Base-by-base conservation (phyloP, 2,797 vertebrate species). In the Rhynchonycteris naso region DNA sequence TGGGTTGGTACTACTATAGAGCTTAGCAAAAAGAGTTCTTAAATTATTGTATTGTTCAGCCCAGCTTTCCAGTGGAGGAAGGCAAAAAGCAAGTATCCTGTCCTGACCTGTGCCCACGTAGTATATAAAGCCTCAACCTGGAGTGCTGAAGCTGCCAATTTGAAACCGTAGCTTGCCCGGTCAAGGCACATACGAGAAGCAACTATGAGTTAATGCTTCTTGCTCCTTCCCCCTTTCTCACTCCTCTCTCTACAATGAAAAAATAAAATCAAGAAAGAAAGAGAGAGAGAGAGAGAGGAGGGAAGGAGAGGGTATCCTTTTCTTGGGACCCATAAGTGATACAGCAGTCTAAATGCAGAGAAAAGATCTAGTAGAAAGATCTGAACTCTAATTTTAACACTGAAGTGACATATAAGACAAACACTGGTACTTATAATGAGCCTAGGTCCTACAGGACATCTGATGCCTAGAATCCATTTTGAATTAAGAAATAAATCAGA, bases 351-450 rank as follows among this genome's bases (percentile, higher is more conserved):
- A 93, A 68, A 91, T 26, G 43, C 26, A 54, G 47, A 80, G 22
- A 87, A 75, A 30, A 43, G 22, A 24, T 69, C 56, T 80, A 59
- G 33, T 3, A 1, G 26, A 94, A 88, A 93, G 33, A 63, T 59
- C 35, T 79, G n/a, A 95, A 86, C 2, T 33, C 59, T 90, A 88
- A 92, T 76, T 76, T 90, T 82, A 94, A 74, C 28, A 65, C 52
- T 91, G 33, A 88, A 76, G 43, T 61, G 58, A 81, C 43, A 78
- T 15, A 65, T 15, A 19, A 71, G 43, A 90, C 61, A 90, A 88
- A 56, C 71, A 90, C 19, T 28, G 5, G 11, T 18, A 81, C 6
- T 76, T 19, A 75, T n/a, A 63, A 88, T 61, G 24, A 87, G n/a
- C 22, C 56, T 63, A 81, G 47, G 58, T 68, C 28, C 43, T 63